Evolutionary conservation across 2,888 invertebrate genomes (phyloP).

Genomic region (Epinotia bilunana): DNA sequence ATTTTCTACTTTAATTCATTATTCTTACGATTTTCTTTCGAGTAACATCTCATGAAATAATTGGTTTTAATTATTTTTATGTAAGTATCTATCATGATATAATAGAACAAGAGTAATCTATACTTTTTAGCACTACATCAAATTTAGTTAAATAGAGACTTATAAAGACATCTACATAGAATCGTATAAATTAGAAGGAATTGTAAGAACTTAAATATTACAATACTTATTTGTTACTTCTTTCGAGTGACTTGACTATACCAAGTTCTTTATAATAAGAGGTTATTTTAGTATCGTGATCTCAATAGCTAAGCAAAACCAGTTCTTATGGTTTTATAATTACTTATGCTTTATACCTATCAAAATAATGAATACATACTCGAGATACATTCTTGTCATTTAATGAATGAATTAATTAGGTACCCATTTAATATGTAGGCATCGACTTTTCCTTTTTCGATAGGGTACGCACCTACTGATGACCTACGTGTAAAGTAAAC

Average conservation of each 20-base stretch:
- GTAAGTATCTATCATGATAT: no score
- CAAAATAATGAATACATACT: conserved; percentile 18
- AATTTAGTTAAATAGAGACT: background rate
- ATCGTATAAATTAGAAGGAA: background rate
- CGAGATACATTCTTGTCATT: conserved; percentile 1
- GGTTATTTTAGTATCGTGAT: background rate
- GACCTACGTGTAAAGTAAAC: background rate
- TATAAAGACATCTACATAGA: background rate
- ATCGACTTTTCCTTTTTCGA: background rate
- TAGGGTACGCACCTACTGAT: no score
- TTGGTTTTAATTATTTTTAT: background rate
- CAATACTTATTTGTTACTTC: background rate
- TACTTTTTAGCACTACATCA: background rate
- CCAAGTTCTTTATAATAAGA: background rate
- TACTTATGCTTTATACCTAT: background rate
- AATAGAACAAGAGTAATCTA: background rate
- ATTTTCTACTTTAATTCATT: background rate
- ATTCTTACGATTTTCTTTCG: background rate
- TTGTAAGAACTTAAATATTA: background rate
- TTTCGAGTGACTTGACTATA: background rate
- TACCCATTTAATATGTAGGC: background rate
- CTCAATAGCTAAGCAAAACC: background rate
- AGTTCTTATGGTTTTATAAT: background rate
- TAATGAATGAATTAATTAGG: background rate
- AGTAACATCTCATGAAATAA: background rate